Evolutionary conservation across 2,113 vertebrate genomes (phyloP).

Genomic region (Euleptes europaea): DNA sequence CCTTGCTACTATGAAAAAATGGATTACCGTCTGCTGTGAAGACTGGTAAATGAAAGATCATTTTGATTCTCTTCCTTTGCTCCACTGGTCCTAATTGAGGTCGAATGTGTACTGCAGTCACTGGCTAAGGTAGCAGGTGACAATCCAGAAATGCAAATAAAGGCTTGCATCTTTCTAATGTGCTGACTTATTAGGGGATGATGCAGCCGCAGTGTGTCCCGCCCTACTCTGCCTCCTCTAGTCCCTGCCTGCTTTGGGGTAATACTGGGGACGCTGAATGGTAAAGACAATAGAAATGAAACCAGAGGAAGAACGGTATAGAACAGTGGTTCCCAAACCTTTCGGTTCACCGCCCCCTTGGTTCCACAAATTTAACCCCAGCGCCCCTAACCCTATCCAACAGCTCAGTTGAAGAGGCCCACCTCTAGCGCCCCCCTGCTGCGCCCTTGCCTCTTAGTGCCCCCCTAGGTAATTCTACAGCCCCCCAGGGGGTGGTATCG

Average conservation of each 20-base stretch:
- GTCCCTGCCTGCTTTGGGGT: background rate
- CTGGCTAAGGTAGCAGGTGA: background rate
- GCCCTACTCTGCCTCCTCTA: background rate
- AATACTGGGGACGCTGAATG: background rate
- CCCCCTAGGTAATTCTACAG: too few species aligned
- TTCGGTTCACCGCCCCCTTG: too few species aligned
- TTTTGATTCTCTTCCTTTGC: accelerated
- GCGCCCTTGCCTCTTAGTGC: too few species aligned
- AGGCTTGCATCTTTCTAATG: background rate
- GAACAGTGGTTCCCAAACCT: too few species aligned
- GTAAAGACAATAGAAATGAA: background rate
- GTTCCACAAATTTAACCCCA: too few species aligned
- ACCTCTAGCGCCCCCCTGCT: too few species aligned
- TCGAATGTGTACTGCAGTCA: background rate
- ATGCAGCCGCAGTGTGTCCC: background rate
- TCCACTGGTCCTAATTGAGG: background rate
- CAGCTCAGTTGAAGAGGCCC: too few species aligned
- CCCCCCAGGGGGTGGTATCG: too few species aligned
- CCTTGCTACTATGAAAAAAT: background rate
- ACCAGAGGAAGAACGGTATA: too few species aligned
- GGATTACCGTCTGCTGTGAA: background rate
- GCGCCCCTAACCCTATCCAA: too few species aligned
- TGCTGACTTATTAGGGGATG: too few species aligned
- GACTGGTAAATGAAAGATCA: background rate
- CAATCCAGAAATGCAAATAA: background rate